Conservation (phyloP, 1,140 invertebrate genomes). For the Leptestheria dahalacensis region DNA sequence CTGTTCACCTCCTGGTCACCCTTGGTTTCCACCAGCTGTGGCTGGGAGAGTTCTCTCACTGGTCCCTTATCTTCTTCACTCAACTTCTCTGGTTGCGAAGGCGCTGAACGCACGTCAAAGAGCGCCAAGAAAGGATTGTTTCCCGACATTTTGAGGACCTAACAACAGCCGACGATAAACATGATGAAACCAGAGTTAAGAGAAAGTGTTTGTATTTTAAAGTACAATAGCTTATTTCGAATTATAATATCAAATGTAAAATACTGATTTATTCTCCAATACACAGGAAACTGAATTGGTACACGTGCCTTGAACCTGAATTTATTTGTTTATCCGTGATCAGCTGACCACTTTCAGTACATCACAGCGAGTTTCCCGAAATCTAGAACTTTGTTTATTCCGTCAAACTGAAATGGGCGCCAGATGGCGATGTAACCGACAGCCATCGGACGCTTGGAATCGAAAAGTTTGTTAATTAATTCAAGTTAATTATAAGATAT, state of each 20-base stretch:
- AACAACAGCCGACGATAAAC: background rate
- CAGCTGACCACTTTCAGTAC: background rate
- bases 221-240: background rate
- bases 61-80: slow-evolving; percentile 6
- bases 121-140: slow-evolving; percentile 34
- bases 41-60: slow-evolving; percentile 6
- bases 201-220: too few relatives aligned
- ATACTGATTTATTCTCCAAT: background rate
- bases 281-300: background rate
- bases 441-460: too few relatives aligned
- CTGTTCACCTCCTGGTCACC: slow-evolving; percentile 26
- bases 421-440: too few relatives aligned
- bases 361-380: background rate
- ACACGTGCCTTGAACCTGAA: background rate
- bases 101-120: slow-evolving; percentile 27
- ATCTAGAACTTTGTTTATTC: too few relatives aligned
- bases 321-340: background rate
- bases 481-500: background rate
- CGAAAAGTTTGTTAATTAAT: background rate
- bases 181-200: too few relatives aligned
- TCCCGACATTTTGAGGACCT: slow-evolving; percentile 14
- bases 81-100: slow-evolving; percentile 22
- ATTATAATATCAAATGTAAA: background rate
- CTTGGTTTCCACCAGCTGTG: slow-evolving; percentile 14
- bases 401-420: too few relatives aligned